phyloP scores from a whole-genome alignment of 2,888 invertebrate genomes.

The Ormyrus thymus region DNA sequence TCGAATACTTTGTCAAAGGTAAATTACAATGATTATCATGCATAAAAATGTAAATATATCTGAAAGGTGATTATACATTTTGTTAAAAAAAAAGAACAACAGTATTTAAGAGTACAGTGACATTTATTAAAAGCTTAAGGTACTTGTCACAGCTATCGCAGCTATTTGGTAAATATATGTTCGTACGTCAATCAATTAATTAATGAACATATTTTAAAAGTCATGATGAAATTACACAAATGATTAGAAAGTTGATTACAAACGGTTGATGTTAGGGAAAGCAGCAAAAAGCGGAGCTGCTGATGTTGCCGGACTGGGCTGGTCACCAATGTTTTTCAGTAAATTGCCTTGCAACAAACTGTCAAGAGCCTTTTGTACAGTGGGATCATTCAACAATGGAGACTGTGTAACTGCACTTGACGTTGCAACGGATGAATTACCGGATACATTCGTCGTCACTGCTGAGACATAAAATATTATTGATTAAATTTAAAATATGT shows the following conservation, averaged over 20 bases:
- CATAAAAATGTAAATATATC: slow-evolving; percentile 15
- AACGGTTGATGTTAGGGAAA: slow-evolving; percentile 72
- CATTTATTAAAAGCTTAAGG: slow-evolving; percentile 54
- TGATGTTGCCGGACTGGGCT: slow-evolving; percentile 64
- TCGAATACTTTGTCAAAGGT: neutral
- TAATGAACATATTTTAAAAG: slow-evolving; percentile 49
- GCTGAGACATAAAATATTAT: slow-evolving; percentile 63
- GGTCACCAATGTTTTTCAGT: slow-evolving; percentile 76
- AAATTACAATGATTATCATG: neutral
- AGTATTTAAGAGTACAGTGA: slow-evolving; percentile 38
- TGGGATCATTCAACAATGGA: slow-evolving; percentile 84
- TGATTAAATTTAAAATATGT: slow-evolving; percentile 37
- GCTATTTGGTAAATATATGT: slow-evolving; percentile 53
- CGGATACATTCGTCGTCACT: slow-evolving; percentile 65
- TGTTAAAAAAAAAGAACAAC: slow-evolving; percentile 21
- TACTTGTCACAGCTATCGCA: slow-evolving; percentile 51
- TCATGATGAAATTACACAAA: slow-evolving; percentile 33
- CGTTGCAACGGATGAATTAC: slow-evolving; percentile 58
- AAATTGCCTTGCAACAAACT: slow-evolving; percentile 80
- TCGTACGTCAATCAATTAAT: slow-evolving; percentile 42
- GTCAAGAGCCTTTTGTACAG: slow-evolving; percentile 87
- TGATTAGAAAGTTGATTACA: slow-evolving; percentile 60
- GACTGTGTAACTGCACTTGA: slow-evolving; percentile 74
- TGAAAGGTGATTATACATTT: slow-evolving; percentile 1
- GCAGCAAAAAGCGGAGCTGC: slow-evolving; percentile 71